These are phyloP conservation scores for Brachionus rotundiformis DNA, from an alignment of 1,140 invertebrate genomes.

Conservation along the genomic window DNA sequence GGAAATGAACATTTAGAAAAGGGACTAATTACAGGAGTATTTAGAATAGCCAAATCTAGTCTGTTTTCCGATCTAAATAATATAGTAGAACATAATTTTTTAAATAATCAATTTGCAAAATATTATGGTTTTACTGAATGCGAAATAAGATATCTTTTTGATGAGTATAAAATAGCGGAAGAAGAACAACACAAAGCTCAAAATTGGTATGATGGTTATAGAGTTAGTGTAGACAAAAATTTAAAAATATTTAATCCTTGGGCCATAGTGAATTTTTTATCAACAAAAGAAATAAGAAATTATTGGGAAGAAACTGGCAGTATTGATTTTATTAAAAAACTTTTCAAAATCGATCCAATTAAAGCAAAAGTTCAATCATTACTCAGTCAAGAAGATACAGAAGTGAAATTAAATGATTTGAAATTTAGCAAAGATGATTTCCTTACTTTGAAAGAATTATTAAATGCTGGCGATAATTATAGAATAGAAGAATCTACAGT, in stretches of 20 bases:
- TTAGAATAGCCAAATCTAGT: constrained; percentile 36
- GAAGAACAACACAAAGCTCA: background rate
- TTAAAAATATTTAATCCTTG: constrained; percentile 30
- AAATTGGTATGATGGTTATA: constrained; percentile 40
- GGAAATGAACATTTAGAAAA: constrained; percentile 38
- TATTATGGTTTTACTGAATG: constrained; percentile 40
- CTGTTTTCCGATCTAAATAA: constrained; percentile 40
- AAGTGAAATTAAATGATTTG: background rate
- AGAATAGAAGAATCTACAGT: background rate
- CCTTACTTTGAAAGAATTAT: background rate
- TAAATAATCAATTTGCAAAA: constrained; percentile 21
- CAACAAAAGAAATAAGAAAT: background rate
- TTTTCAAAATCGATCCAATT: constrained; percentile 18
- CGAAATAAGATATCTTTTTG: constrained; percentile 37
- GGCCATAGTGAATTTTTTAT: constrained; percentile 16
- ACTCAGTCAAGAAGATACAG: background rate
- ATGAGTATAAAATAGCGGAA: constrained; percentile 30
- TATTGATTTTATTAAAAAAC: constrained; percentile 30
- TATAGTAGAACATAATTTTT: constrained; percentile 45
- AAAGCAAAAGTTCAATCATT: constrained; percentile 32
- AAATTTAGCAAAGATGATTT: constrained; percentile 10
- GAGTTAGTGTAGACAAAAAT: background rate
- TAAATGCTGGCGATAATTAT: background rate
- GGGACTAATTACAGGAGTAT: constrained; percentile 28
- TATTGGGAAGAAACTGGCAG: constrained; percentile 31